Base-by-base conservation (phyloP, 2,797 vertebrate species). In the Lepus townsendii region DNA sequence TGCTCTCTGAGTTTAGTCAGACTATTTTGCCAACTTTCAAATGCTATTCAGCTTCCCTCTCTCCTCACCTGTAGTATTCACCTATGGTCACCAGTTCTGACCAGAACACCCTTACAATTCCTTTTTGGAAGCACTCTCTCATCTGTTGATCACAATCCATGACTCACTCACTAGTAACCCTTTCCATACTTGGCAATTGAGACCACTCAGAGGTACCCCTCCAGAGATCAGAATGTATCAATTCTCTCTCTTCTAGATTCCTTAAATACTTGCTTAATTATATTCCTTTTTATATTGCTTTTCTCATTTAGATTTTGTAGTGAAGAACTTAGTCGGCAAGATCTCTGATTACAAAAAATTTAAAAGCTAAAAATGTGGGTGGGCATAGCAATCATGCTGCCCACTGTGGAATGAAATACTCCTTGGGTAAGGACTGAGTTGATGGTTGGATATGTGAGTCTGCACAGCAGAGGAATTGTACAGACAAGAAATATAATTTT, bases 1-100 rank as follows among this genome's bases (percentile, higher is more conserved):
- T n/a, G 52, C 42, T 76, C 47, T 94, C 20, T 54, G 75, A 84
- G 26, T 54, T 90, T 72, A 80, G 62, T 14, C 27, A 87, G 79
- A n/a, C 32, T 73, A 62, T 77, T 90, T 77, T 90, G 83, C 30
- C 9, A 13, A 4, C 30, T 82, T 54, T 60, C 24, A 75, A 68
- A 42, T 52, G 24, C 57, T 73, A 3, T 16, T 10, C 5, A 20
- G 7, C 80, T 60, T 80, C 1, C 7, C 12, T n/a, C 8, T 27
- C 14, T 76, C 20, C 11, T 63, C 42, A 13, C 4, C 14, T 27
- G 19, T 42, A 78, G 8, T 63, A 62, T 71, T 83, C 16, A 17
- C 14, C 5, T 1, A 6, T 10, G 16, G 16, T 72, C 10, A 10
- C 19, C 73, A 50, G 20, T 26, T 60, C 54, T 66, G 54, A 68